phyloP scores from a whole-genome alignment of 2,113 vertebrate genomes.

The Danionella cerebrum region DNA sequence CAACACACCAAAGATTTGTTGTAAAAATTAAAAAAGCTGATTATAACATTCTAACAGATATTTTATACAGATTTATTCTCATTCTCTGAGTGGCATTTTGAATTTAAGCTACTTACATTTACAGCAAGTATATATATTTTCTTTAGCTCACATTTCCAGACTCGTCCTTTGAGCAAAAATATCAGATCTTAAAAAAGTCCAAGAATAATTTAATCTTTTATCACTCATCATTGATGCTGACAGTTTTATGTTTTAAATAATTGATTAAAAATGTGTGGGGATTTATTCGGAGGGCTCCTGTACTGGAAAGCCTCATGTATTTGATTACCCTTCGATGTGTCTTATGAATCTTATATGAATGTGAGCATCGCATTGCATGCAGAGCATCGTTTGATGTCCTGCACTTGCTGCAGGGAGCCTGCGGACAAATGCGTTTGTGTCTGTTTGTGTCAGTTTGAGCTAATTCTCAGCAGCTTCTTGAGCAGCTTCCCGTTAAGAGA shows the following conservation, averaged over 20 bases:
- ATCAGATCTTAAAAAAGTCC: background rate
- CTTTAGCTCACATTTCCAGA: background rate
- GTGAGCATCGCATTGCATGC: background rate
- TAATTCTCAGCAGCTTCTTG: no score
- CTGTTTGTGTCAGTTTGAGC: background rate
- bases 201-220: background rate
- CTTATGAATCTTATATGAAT: background rate
- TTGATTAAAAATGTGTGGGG: background rate
- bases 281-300: background rate
- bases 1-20: no score
- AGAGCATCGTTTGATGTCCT: background rate
- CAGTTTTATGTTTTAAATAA: background rate
- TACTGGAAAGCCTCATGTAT: background rate
- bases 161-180: background rate
- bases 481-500: no score
- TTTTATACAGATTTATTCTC: background rate
- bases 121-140: background rate
- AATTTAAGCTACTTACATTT: no score
- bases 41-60: no score
- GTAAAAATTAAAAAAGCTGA: no score
- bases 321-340: background rate
- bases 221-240: background rate
- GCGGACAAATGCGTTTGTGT: background rate
- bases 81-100: no score
- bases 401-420: background rate